Evolutionary conservation across 2,888 invertebrate genomes (phyloP), one percentile per base, ranked within the genome.

Genomic region (Uloborus plumipes): DNA sequence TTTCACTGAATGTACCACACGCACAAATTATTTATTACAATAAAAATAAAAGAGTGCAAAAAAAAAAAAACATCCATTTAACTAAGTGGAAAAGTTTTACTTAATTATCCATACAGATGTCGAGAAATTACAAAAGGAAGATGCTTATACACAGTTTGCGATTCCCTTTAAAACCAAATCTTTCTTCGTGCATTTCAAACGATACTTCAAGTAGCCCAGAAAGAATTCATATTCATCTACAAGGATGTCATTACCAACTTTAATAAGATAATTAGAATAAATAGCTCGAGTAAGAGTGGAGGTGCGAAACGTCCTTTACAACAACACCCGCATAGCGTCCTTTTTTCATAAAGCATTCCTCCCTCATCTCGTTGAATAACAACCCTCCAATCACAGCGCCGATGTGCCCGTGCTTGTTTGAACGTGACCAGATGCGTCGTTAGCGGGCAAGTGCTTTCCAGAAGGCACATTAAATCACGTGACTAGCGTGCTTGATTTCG

Each of bases 371-470:
- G 51, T 59, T 59, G 76, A 77, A 64, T 71, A 71, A 71, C 70
- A 71, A 55, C 59, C 66, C 58, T 53, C 72, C 79, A 73, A 79
- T 73, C 79, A 72, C 47, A 79, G 49, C 51, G 9, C 53, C 16
- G 58, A 72, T 55, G 58, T 71, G 51, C 61, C 70, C 59, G 22
- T 59, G 62, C 79, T 58, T 66, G 58, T 61, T 59, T 50, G n/a
- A 51, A 79, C 79, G 79, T 79, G 79, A 79, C 79, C 39, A 55
- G 71, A 64, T 65, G 51, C 59, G 64, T 78, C 51, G 78, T 65
- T 71, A 65, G 65, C 13, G 31, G 59, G 39, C 65, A 69, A 69
- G 69, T 51, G 71, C n/a, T 59, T 78, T 67, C 47, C 69, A 26
- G 69, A 80, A 69, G 51, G 67, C 49, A 51, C 65, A 31, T 62